Evolutionary conservation across 1,140 invertebrate species (phyloP), one percentile per base, ranked within the genome.

Genomic region (Caenorhabditis inopinata): DNA sequence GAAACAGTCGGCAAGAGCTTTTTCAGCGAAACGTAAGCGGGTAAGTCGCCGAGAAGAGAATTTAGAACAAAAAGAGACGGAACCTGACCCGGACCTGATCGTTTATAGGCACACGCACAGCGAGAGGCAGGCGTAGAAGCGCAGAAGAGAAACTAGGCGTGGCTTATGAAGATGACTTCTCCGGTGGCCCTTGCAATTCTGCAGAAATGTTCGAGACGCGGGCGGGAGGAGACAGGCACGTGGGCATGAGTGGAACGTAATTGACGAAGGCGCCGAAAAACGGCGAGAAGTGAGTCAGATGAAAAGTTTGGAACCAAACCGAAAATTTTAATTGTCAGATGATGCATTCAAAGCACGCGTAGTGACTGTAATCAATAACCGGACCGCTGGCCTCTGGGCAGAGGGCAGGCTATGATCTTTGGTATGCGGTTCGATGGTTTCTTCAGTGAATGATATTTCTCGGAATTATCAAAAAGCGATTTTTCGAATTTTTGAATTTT

Each of bases 201-300:
- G 58, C 58, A 42, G 53, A 68, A 32, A 68, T 58, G 51, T 58
- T 58, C n/a, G 14, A 42, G 14, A 42, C 14, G 29, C 58, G 38
- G 29, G 58, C 38, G 58, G 58, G 58, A 68, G 58, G 58, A 68
- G 58, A 68, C 32, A 38, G 32, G n/a, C 58, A n/a, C 6, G 38
- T 42, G 5, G 38, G 38, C 5, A 42, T 5, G 14, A 42, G 14
- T 42, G 5, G 38, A 42, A 58, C 29, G n/a, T 14, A 32, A 32
- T 7, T n/a, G n/a, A 58, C 18, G 51, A 58, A 58, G 27, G 32
- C 12, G n/a, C 35, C 12, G 58, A 42, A 5, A 32, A 42, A 68
- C 32, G 27, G 25, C 35, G 51, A 58, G 14, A 58, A 16, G 18
- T 16, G 14, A 29, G 32, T 68, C 58, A 68, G 58, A 68, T 68